Percentiles rank a stretch among this genome's conserved stretches.
Evolutionary conservation across 2,888 invertebrate species (phyloP).

Genomic region (Leucania comma): DNA sequence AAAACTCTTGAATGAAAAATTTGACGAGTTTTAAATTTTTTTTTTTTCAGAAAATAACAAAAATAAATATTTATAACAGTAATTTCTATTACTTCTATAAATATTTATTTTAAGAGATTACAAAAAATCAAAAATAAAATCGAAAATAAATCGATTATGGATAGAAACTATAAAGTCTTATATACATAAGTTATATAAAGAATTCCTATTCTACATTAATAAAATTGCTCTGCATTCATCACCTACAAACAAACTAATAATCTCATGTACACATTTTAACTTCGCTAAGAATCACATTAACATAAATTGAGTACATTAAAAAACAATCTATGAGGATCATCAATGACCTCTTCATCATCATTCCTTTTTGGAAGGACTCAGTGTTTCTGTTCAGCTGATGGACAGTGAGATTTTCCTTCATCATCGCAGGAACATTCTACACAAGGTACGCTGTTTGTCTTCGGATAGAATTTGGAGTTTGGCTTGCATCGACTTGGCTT

Average conservation of each 20-base stretch:
- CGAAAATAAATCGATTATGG: constrained; percentile 16
- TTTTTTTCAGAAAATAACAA: not conserved
- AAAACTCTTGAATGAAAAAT: no score
- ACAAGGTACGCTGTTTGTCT: constrained; percentile 20
- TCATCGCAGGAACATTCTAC: constrained; percentile 40
- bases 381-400: constrained; percentile 1
- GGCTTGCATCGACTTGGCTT: constrained; percentile 49
- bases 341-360: not conserved
- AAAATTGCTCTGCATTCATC: not conserved
- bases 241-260: constrained; percentile 20
- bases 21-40: no score
- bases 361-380: not conserved
- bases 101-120: no score
- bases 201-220: not conserved
- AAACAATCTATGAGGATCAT: not conserved
- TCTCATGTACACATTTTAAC: constrained; percentile 17
- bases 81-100: no score
- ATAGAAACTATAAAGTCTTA: not conserved
- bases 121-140: no score
- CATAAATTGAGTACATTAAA: not conserved
- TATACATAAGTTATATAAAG: not conserved
- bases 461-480: constrained; percentile 49
- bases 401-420: constrained; percentile 46
- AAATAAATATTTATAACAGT: not conserved
- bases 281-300: not conserved